Conservation (phyloP, 1,140 invertebrate genomes). For the Orchestia grillus region DNA sequence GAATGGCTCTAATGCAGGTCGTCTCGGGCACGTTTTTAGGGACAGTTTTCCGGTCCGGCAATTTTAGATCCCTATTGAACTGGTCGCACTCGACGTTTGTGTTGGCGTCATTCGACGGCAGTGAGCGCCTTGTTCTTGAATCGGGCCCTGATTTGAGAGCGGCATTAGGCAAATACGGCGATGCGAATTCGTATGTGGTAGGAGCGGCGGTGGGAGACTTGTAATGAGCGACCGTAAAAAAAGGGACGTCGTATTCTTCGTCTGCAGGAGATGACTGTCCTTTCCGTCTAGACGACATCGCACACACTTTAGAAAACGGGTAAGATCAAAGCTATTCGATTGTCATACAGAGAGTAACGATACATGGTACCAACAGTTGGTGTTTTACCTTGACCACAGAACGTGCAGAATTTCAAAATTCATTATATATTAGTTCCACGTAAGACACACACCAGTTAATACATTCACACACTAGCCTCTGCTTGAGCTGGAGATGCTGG, state of each 20-base stretch:
- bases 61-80: neutral
- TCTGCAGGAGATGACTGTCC: neutral
- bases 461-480: neutral
- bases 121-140: neutral
- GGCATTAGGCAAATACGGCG: slow-evolving; percentile 60
- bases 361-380: neutral
- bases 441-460: neutral
- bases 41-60: neutral
- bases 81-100: slow-evolving; percentile 16
- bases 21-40: neutral
- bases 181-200: slow-evolving; percentile 66
- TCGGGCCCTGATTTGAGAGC: neutral
- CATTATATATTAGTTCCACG: neutral
- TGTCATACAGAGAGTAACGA: neutral
- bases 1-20: neutral
- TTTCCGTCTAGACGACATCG: neutral
- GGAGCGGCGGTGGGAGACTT: slow-evolving; percentile 62
- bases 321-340: neutral
- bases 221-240: slow-evolving; percentile 67
- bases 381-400: neutral
- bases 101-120: neutral
- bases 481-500: neutral
- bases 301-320: neutral
- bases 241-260: slow-evolving; percentile 64
- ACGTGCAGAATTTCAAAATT: neutral